Evolutionary conservation across 2,888 invertebrate genomes (phyloP), one percentile per base, ranked within the genome.

Genomic region (Tenthredo notha): DNA sequence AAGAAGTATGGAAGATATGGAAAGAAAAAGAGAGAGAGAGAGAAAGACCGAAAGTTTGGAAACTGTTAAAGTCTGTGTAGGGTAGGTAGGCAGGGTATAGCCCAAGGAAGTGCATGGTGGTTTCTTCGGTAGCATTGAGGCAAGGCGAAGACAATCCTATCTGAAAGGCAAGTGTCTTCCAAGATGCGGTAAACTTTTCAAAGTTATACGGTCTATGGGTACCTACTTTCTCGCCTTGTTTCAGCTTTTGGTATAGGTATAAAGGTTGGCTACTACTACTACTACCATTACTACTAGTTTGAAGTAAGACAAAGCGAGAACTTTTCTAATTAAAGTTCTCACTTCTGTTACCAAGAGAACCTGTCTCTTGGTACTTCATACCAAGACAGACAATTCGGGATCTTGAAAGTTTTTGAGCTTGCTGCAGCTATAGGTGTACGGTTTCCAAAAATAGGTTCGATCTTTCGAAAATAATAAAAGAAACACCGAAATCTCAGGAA

Each of bases 121-220:
- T 15, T 40, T n/a, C 72, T 18, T n/a, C 21, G 21, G 61, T 37
- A 40, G 85, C 83, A 84, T 85, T 85, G 74, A 84, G 18, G 77
- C 50, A 50, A 83, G 58, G 54, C n/a, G 85, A 85, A 87, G 85
- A 90, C 90, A 90, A 90, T 90, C 89, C 86, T 90, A 90, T 90
- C 90, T 89, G 65, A 58, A 82, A 84, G 58, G 83, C 83, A 83
- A 83, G 85, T 83, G 83, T 85, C 85, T 85, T 54, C 80, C 65
- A 84, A 85, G 85, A 85, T 84, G 85, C 83, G 85, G 84, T 85
- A 88, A 86, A 87, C 85, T 86, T 86, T 67, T 85, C 84, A 25
- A 70, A 83, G 83, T 83, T 83, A 37, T 83, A 67, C 54, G 67
- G 43, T 47, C 29, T 43, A 21, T 12, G n/a, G 54, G 54, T 33